Base-by-base conservation (phyloP, 2,113 vertebrate species). In the Actenoides hombroni region DNA sequence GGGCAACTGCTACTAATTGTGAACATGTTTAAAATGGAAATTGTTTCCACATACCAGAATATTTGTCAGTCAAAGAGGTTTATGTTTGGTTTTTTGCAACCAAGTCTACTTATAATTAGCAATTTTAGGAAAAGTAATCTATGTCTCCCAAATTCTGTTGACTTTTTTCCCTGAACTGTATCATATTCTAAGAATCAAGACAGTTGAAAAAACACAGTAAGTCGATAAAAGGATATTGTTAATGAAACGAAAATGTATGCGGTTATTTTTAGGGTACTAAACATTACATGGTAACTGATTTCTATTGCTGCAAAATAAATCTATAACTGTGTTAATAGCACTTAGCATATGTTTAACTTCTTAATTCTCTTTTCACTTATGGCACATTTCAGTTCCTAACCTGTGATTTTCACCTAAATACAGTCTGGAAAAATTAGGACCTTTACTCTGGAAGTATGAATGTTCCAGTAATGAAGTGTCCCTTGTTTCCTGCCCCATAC, bases 301-400 rank as follows among this genome's bases (percentile, higher is more conserved):
- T 93, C 60, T 70, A 3, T 57, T 78, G 44, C 44, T 57, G 18
- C 73, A 28, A 46, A 89, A 81, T 48, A 80, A 82, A 80, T 81
- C 57, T 68, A 2, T 82, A 56, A 35, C 23, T 37, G 24, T 28
- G 61, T 90, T 85, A 88, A 86, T 31, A 71, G 70, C 33, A 24
- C 63, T 94, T 83, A 92, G 49, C 64, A 53, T 79, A 44, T 71
- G 28, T 46, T 95, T 91, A 79, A 76, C 68, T 61, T 78, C 88
- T 96, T 91, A 88, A 80, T 94, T 97, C 90, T 93, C 26, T 56
- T 94, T 84, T 60, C 71, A 88, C 60, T 95, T 86, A 80, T 8
- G 65, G 73, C 80, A 63, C 26, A 64, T 88, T 95, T 63, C n/a
- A 67, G 6, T 78, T 56, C 35, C 67, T 74, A 86, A 95, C 83